Percentiles rank a stretch among this genome's conserved stretches.
Evolutionary conservation across 2,113 vertebrate species (phyloP).

Genomic region (Calyptomena viridis): DNA sequence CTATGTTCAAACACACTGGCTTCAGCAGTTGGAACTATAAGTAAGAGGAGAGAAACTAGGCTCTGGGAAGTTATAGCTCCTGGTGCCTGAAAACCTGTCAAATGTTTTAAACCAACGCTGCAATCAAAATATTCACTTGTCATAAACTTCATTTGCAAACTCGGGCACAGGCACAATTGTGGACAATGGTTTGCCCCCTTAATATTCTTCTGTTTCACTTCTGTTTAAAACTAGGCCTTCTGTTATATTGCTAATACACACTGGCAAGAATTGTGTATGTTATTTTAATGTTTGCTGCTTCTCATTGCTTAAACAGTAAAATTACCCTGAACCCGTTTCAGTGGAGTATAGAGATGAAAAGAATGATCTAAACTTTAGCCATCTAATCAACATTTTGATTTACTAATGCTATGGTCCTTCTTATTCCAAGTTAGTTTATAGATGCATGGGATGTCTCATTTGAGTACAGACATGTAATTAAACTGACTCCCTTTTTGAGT

Average conservation of each 20-base stretch:
- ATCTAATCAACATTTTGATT: not conserved
- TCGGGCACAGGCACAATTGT: not conserved
- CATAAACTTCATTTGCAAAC: not conserved
- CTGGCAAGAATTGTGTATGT: not conserved
- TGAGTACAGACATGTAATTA: not conserved
- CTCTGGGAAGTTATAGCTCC: not conserved
- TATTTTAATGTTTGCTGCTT: not conserved
- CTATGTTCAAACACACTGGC: not conserved
- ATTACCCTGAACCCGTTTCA: not conserved
- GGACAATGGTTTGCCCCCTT: not conserved
- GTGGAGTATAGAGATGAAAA: not conserved
- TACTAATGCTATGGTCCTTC: not conserved
- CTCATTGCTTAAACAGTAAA: not conserved
- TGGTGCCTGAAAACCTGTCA: not conserved
- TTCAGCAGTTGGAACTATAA: not conserved
- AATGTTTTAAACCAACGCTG: not conserved
- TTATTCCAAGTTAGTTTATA: not conserved
- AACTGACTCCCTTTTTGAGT: not conserved
- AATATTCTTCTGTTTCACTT: not conserved
- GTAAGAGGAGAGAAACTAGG: not conserved
- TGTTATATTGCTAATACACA: not conserved
- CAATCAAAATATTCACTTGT: not conserved
- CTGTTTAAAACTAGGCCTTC: not conserved
- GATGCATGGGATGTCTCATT: not conserved
- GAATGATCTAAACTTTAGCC: not conserved